Evolutionary conservation across 2,797 vertebrate genomes (phyloP).

Genomic region (Loris lydekkerianus): DNA sequence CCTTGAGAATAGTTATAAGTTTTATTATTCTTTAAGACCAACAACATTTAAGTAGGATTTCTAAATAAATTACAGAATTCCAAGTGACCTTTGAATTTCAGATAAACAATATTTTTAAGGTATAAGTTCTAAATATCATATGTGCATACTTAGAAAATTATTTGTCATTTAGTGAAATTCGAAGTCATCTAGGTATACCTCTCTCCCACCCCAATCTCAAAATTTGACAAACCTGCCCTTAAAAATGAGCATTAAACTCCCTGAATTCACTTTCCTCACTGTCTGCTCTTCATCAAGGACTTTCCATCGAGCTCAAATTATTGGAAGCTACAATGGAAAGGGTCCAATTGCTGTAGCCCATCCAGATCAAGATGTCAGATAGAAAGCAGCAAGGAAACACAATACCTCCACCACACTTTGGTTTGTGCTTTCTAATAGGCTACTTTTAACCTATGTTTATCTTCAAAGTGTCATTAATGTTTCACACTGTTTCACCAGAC

Average conservation of each 20-base stretch:
- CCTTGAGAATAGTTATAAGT: neutral
- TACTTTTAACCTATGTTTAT: neutral
- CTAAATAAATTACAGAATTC: neutral
- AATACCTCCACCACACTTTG: neutral
- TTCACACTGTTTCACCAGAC: neutral
- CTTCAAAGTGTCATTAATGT: neutral
- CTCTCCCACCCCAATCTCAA: neutral
- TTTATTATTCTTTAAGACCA: neutral
- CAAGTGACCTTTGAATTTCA: neutral
- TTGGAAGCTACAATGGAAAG: neutral
- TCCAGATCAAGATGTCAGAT: neutral
- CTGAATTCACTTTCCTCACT: neutral
- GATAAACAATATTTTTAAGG: neutral
- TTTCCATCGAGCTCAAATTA: neutral
- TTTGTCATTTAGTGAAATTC: neutral
- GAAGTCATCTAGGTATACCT: neutral
- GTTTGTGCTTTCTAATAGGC: neutral
- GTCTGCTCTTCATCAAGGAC: neutral
- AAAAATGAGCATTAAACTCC: neutral
- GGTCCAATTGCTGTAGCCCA: neutral
- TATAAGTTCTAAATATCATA: neutral
- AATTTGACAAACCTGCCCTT: neutral
- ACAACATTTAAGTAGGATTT: neutral
- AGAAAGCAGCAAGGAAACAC: neutral
- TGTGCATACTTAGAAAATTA: neutral